Conservation (phyloP, 1,140 invertebrate genomes). For the Copidosoma floridanum region DNA sequence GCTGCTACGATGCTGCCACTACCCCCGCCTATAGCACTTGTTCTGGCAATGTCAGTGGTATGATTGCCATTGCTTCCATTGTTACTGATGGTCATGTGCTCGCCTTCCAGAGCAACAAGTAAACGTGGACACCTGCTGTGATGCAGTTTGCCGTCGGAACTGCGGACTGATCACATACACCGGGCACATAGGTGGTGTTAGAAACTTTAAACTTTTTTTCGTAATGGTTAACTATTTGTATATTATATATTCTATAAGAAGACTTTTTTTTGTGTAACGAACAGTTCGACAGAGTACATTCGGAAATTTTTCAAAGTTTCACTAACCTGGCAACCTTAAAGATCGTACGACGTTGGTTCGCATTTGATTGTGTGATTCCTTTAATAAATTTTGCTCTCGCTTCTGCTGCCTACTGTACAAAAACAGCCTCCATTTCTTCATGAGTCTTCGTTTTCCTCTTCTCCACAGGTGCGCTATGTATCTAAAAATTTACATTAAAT, state of each 20-base stretch:
- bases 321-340: conserved; percentile 22
- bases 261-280: too few species aligned
- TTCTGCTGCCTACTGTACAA: conserved; percentile 66
- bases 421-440: conserved; percentile 76
- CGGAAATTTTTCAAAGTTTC: too few species aligned
- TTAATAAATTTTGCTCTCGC: conserved; percentile 61
- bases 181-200: too few species aligned
- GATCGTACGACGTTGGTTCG: conserved; percentile 38
- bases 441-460: conserved; percentile 76
- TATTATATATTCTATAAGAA: too few species aligned
- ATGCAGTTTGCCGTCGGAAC: conserved; percentile 43
- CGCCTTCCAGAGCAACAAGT: conserved; percentile 41
- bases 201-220: too few species aligned
- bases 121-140: conserved; percentile 44
- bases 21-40: neutral
- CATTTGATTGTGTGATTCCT: conserved; percentile 42
- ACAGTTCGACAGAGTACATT: too few species aligned
- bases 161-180: too few species aligned
- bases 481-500: conserved; percentile 50
- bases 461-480: conserved; percentile 91
- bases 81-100: conserved; percentile 19
- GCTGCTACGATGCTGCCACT: conserved; percentile 26
- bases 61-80: conserved; percentile 4
- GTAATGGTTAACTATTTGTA: too few species aligned
- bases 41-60: too few species aligned